A percentile compares a stretch with the other conserved stretches of the same genome.
These are phyloP conservation scores for Baryphthengus martii DNA, from an alignment of 2,113 vertebrate genomes.

Conservation along the genomic window DNA sequence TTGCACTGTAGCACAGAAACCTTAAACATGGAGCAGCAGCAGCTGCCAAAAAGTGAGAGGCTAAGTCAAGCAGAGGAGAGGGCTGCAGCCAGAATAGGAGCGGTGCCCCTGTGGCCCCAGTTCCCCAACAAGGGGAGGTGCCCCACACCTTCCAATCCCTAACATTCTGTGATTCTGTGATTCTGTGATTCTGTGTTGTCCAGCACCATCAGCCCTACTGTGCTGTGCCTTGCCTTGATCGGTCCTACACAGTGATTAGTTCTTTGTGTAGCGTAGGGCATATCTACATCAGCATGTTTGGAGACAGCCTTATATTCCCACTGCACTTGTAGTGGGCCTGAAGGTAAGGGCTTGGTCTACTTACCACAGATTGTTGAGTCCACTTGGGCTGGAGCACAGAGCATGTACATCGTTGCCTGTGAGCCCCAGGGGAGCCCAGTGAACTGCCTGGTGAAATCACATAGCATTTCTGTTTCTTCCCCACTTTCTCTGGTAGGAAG, in stretches of 20 bases:
- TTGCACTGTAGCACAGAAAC: constrained; percentile 32
- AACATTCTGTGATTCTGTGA: too few species aligned
- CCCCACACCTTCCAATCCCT: accelerated
- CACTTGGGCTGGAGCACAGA: not conserved
- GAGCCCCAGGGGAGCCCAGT: not conserved
- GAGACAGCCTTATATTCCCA: not conserved
- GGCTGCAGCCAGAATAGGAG: not conserved
- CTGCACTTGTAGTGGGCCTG: not conserved
- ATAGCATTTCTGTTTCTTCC: not conserved
- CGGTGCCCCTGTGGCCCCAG: accelerated
- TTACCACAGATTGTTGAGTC: not conserved
- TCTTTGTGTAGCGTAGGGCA: not conserved
- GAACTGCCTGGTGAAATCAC: not conserved
- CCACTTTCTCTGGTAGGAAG: not conserved
- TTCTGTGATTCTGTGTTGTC: accelerated
- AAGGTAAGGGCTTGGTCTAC: not conserved
- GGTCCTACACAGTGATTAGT: accelerated
- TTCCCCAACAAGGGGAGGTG: accelerated
- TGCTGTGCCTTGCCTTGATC: not conserved
- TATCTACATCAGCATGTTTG: accelerated
- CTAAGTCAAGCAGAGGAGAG: not conserved
- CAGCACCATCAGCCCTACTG: not conserved
- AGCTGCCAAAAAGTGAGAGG: not conserved
- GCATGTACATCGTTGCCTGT: not conserved
- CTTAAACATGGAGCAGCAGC: not conserved